Evolutionary conservation across 2,797 vertebrate species (phyloP), one percentile per base, ranked within the genome.

Genomic region (Rhinogobio ventralis): DNA sequence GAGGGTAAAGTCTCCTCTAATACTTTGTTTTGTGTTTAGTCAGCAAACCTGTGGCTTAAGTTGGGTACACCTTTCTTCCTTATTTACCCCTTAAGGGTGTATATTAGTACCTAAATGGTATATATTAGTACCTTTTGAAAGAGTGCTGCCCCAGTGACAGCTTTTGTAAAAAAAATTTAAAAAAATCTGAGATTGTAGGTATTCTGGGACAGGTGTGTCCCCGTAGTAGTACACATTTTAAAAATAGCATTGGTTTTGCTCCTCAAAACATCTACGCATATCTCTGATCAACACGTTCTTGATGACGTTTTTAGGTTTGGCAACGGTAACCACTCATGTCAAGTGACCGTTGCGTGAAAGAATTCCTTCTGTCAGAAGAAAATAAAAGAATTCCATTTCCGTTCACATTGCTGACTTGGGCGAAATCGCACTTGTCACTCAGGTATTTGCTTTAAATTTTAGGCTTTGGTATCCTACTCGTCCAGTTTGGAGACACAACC

Each of bases 401-500:
- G 0, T 25, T 71, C 13, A 5, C 57, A 53, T 72, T 79, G 57
- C 39, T 73, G 25, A 45, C 19, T 42, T 68, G 55, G 23, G 66
- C 11, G 68, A 82, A 45, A 55, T 79, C 0, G 3, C 19, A 4
- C 51, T 68, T 62, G 53, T 62, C 67, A 78, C 82, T 55, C 49
- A n/a, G 25, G 53, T 79, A 64, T 79, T 64, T 55, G 25, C 20
- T 25, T 53, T 49, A 39, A 49, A 79, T 66, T 80, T 86, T 64
- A 33, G 25, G 68, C 30, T 36, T 49, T 67, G 62, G 19, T 17
- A 79, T 75, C 30, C 36, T 76, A n/a, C 67, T 19, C n/a, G n/a
- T 76, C 84, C 69, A 83, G 80, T 86, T 83, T 46, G 15, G 42
- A 79, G 74, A 20, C 39, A n/a, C 79, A 81, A 13, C 66, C 72